Base-by-base conservation (phyloP, 2,113 vertebrate genomes). In the Oncorhynchus clarkii region DNA sequence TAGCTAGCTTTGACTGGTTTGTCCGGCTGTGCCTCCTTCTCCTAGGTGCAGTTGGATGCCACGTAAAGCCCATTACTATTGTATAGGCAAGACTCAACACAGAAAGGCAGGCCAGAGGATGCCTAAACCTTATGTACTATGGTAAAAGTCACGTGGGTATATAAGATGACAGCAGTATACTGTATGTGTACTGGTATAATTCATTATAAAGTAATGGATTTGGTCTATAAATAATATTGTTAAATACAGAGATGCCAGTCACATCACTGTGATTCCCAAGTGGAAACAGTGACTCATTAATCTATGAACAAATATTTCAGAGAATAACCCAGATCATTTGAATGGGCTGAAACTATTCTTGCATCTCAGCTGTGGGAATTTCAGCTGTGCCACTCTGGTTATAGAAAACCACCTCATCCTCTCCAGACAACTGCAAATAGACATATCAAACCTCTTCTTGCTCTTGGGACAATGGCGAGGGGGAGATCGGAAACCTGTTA, bases 1-100 rank as follows among this genome's bases (percentile, higher is more conserved):
- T n/a, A n/a, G n/a, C n/a, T 45, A 45, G 86, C 79, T 87, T 93
- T 1, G 94, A 95, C 84, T 96, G 96, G 95, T 94, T 93, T 69
- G 81, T 93, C 85, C 73, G 93, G 73, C 75, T 95, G 79, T 71
- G 88, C 74, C 84, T 95, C 64, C 93, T 94, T 1, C 0, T 91
- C 71, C 65, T 78, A 24, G 92, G 86, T 75, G 92, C 93, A 87
- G 94, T 86, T 24, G 78, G 86, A 54, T 92, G 89, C 57, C 92
- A 93, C 88, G 88, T 95, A 70, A 86, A 90, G 80, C 93, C 39
- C 6, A 12, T 8, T 34, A 45, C 11, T 69, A 22, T 24, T 3
- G 9, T 18, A 67, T 18, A 29, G 65, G 12, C 18, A 26, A 5
- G n/a, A 67, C 13, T 67, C 2, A 13, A 13, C 9, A 29, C 26